Base-by-base conservation (phyloP, 2,888 invertebrate species). In the Yponomeuta malinellus region DNA sequence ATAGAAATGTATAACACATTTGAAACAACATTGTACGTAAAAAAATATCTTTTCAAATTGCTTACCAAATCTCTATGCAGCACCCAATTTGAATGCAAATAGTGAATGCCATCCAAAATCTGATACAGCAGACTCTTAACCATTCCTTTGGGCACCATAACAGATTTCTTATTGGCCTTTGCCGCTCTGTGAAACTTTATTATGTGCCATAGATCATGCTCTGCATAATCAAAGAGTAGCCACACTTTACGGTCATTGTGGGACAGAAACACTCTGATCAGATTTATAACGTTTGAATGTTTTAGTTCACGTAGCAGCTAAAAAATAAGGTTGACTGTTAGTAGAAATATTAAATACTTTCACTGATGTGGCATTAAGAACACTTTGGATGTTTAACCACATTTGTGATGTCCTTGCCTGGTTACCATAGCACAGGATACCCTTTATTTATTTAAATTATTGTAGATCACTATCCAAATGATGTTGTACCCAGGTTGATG, bases 131-230 rank as follows among this genome's bases (percentile, higher is more conserved):
- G 93, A 75, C 98, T 98, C 88, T 99, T 99, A 1, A 99, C 98
- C 98, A 98, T 98, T 73, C 97, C 98, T 84, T 97, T 97, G 8
- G 98, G 98, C 43, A 98, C 98, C 93, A 97, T 96, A 23, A 99
- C 98, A 72, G 97, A 96, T 82, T 98, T 98, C 82, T 99, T 99
- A 80, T 97, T 98, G 9, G 98, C 98, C 87, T 99, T 99, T 0
- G 99, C 98, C 71, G 98, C 98, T 80, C 99, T 94, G 84, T 99
- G 99, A 84, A 98, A 99, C 91, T 99, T 99, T 69, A 99, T 99
- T 48, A 99, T 99, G 84, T 99, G 99, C 99, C 99, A 99, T 72
- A 99, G 89, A 92, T 99, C 99, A 93, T 99, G 99, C 89, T 99
- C 99, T 0, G 99, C 99, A 93, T 98, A 99, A 85, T 99, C 99